Evolutionary conservation across 2,113 vertebrate genomes (phyloP).

Genomic region (Rhynchomys soricoides): DNA sequence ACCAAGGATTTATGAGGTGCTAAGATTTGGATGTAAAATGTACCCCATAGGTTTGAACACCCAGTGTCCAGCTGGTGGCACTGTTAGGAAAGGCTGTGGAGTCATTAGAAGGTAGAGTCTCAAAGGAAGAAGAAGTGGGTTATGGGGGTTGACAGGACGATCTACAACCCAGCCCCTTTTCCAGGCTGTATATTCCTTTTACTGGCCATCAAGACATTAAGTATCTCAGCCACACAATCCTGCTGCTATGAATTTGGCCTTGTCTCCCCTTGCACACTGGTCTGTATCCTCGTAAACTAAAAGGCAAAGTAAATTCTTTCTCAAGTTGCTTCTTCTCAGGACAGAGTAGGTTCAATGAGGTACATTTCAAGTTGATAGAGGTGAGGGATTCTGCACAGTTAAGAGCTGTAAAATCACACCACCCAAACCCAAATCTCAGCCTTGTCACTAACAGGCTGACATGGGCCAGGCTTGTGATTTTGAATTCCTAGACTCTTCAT

Average conservation of each 20-base stretch:
- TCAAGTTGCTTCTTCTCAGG: not conserved
- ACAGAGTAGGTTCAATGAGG: not conserved
- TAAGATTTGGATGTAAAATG: not conserved
- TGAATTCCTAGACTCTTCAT: not conserved
- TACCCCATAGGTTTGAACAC: not conserved
- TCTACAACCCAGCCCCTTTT: not conserved
- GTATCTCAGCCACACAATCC: not conserved
- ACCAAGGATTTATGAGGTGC: not conserved
- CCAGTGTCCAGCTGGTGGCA: not conserved
- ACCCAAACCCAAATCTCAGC: not conserved
- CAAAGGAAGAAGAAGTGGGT: not conserved
- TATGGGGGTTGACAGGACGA: rapidly evolving
- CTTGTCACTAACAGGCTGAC: not conserved
- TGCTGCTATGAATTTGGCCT: not conserved
- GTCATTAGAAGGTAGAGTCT: not conserved
- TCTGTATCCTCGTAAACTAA: not conserved
- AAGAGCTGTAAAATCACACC: not conserved
- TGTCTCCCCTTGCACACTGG: not conserved
- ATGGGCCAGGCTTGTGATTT: not conserved
- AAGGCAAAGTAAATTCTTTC: not conserved
- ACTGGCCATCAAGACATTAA: not conserved
- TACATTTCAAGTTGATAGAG: not conserved
- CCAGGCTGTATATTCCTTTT: not conserved
- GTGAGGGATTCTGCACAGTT: not conserved
- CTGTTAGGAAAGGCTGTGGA: not conserved